Evolutionary conservation across 2,113 vertebrate genomes (phyloP).

Genomic region (Laterallus jamaicensis): DNA sequence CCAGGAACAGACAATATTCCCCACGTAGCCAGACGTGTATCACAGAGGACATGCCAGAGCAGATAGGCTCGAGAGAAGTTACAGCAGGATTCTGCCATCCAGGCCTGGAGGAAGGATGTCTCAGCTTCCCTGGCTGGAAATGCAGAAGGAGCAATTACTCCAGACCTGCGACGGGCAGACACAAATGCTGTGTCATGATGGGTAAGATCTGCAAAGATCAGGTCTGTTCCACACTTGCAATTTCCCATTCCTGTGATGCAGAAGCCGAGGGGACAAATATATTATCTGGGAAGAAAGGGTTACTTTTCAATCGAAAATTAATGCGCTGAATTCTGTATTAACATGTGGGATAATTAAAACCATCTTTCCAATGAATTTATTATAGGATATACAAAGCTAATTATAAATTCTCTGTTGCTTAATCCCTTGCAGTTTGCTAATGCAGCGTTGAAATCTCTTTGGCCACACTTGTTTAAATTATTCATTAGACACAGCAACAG

Average conservation of each 20-base stretch:
- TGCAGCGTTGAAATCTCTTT: slow-evolving; percentile 82
- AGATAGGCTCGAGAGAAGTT: neutral
- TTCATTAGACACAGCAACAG: slow-evolving; percentile 83
- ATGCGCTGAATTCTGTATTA: slow-evolving; percentile 67
- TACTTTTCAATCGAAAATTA: slow-evolving; percentile 52
- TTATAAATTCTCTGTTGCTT: slow-evolving; percentile 81
- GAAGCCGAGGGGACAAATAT: neutral
- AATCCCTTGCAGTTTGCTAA: slow-evolving; percentile 81
- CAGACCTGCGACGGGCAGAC: neutral
- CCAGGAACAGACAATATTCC: neutral
- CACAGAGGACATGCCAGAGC: neutral
- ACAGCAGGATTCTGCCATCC: neutral
- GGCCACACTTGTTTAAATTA: slow-evolving; percentile 84
- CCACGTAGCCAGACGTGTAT: neutral
- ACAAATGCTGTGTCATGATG: neutral
- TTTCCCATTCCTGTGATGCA: neutral
- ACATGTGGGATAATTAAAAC: slow-evolving; percentile 81
- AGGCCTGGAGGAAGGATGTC: neutral
- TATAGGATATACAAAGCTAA: slow-evolving; percentile 79
- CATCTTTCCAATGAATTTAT: slow-evolving; percentile 84
- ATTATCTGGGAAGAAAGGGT: slow-evolving; percentile 55
- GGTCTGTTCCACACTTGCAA: neutral
- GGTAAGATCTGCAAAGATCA: neutral
- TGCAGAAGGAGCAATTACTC: neutral
- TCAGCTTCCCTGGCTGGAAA: neutral